phyloP scores from a whole-genome alignment of 2,888 invertebrate genomes.

The Ectobius pallidus region DNA sequence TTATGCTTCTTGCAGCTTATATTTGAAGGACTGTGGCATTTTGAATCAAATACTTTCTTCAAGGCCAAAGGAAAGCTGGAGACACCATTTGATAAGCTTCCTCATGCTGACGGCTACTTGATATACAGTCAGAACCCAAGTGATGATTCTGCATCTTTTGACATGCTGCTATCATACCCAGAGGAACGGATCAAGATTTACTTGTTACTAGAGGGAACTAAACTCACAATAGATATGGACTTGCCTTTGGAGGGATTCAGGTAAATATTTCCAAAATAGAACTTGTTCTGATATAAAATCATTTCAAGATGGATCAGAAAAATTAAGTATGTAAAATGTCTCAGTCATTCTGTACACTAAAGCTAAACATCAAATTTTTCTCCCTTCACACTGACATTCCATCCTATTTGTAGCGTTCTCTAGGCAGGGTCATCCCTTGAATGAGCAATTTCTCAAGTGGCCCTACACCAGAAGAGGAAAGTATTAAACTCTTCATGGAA shows the following conservation, averaged over 20 bases:
- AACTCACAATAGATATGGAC: neutral
- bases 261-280: neutral
- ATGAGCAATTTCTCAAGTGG: no score
- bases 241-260: conserved; percentile 19
- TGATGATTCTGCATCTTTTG: conserved; percentile 1
- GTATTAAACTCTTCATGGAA: no score
- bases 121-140: neutral
- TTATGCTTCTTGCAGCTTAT: conserved; percentile 47
- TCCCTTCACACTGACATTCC: no score
- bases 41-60: conserved; percentile 47
- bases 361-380: no score
- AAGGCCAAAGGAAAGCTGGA: neutral
- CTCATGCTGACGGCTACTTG: neutral
- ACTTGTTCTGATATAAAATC: no score
- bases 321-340: neutral
- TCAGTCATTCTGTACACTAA: no score
- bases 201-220: neutral
- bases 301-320: no score
- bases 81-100: conserved; percentile 4
- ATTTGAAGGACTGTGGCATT: conserved; percentile 51
- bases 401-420: no score
- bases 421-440: no score
- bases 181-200: neutral
- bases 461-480: no score
- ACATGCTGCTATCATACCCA: neutral